Conservation (phyloP, 2,888 invertebrate genomes). For the Sesamia inferens region DNA sequence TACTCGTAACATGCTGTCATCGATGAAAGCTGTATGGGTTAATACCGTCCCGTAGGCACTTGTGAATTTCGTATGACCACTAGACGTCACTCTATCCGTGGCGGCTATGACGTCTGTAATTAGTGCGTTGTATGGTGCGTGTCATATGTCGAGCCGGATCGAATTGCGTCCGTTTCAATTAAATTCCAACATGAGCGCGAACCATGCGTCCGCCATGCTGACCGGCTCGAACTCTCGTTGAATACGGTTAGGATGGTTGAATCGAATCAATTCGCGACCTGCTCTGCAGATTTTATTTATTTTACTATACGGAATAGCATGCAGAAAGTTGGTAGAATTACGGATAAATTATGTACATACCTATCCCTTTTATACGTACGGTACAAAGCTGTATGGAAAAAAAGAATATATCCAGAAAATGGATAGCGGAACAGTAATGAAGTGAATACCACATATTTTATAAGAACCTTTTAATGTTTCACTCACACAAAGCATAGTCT, state of each 20-base stretch:
- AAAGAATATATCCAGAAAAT: conserved; percentile 25
- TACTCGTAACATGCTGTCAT: conserved; percentile 14
- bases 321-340: conserved; percentile 39
- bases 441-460: conserved; percentile 45
- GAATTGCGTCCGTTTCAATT: conserved; percentile 84
- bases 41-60: conserved; percentile 66
- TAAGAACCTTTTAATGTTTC: conserved; percentile 55
- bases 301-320: conserved; percentile 26
- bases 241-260: conserved; percentile 65
- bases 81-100: conserved; percentile 79
- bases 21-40: conserved; percentile 46
- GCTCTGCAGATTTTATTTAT: conserved; percentile 61
- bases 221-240: conserved; percentile 76
- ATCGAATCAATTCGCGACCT: conserved; percentile 60
- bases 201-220: conserved; percentile 67
- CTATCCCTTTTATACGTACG: conserved; percentile 13
- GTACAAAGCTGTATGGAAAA: conserved; percentile 25
- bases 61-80: conserved; percentile 72
- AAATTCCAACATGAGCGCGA: conserved; percentile 79
- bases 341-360: conserved; percentile 14
- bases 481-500: conserved; percentile 50
- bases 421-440: conserved; percentile 22
- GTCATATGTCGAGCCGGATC: conserved; percentile 74
- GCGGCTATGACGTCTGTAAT: conserved; percentile 79
- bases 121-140: conserved; percentile 75